Conservation (phyloP, 2,888 invertebrate species). For the Eupsilia transversa region DNA sequence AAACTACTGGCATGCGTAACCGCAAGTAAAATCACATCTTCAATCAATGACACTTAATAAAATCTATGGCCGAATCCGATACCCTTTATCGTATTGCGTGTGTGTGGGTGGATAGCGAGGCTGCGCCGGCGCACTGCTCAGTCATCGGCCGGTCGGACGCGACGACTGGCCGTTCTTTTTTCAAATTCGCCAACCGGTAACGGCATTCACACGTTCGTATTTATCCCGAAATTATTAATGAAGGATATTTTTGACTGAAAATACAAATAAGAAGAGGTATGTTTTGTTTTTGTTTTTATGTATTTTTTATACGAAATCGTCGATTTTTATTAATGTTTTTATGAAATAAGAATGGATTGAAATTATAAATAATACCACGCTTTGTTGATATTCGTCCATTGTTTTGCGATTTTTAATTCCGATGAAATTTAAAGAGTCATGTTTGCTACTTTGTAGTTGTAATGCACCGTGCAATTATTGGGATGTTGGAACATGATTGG, state of each 20-base stretch:
- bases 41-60: slow-evolving; percentile 71
- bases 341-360: slow-evolving; percentile 11
- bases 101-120: slow-evolving; percentile 73
- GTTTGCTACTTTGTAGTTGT: slow-evolving; percentile 2
- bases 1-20: slow-evolving; percentile 7
- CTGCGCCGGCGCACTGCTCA: slow-evolving; percentile 77
- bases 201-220: slow-evolving; percentile 38
- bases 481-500: slow-evolving; percentile 9
- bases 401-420: slow-evolving; percentile 35
- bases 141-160: slow-evolving; percentile 83
- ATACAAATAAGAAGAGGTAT: slow-evolving; percentile 48
- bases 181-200: slow-evolving; percentile 61
- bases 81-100: slow-evolving; percentile 71
- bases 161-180: slow-evolving; percentile 78
- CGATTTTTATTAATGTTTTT: slow-evolving; percentile 6
- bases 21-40: slow-evolving; percentile 69
- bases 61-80: slow-evolving; percentile 75
- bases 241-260: slow-evolving; percentile 32
- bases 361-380: slow-evolving; percentile 15
- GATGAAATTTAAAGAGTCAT: slow-evolving; percentile 2
- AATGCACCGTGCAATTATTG: slow-evolving; percentile 20
- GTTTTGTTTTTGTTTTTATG: slow-evolving; percentile 24
- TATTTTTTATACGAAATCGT: neutral
- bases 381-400: slow-evolving; percentile 32
- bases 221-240: slow-evolving; percentile 29